A percentile compares a stretch with the other conserved stretches of the same genome.
These are phyloP conservation scores for Xestia xanthographa DNA, from an alignment of 2,888 invertebrate genomes.

Conservation along the genomic window DNA sequence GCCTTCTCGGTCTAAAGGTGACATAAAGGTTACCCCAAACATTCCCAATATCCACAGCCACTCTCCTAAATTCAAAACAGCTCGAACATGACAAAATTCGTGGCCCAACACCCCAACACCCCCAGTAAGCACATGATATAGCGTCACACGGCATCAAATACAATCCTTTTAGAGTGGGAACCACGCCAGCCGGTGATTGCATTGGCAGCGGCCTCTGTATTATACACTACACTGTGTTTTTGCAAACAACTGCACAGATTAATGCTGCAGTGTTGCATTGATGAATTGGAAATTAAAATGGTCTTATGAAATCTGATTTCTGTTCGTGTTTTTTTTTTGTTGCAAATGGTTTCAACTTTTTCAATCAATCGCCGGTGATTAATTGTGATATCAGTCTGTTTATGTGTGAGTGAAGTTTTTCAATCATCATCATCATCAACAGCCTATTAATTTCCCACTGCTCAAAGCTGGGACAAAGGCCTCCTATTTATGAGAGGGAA, in stretches of 20 bases:
- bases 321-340: slow-evolving; percentile 10
- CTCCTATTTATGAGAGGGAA: no score
- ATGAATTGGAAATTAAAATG: slow-evolving; percentile 46
- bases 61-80: slow-evolving; percentile 37
- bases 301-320: slow-evolving; percentile 21
- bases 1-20: not conserved
- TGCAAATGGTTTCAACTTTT: not conserved
- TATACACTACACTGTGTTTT: slow-evolving; percentile 54
- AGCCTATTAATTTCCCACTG: no score
- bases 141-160: slow-evolving; percentile 62
- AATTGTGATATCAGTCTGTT: not conserved
- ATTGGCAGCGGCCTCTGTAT: slow-evolving; percentile 72
- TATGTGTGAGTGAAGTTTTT: no score
- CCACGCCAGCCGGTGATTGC: slow-evolving; percentile 74
- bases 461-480: no score
- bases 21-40: not conserved
- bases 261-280: slow-evolving; percentile 45
- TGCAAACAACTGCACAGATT: slow-evolving; percentile 57
- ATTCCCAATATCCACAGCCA: slow-evolving; percentile 9
- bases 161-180: slow-evolving; percentile 77
- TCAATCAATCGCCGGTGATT: not conserved
- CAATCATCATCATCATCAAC: no score
- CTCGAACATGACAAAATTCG: slow-evolving; percentile 36
- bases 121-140: slow-evolving; percentile 49
- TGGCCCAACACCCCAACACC: not conserved